These are phyloP conservation scores for Potamilus streckersoni DNA, from an alignment of 1,140 invertebrate genomes.

Conservation along the genomic window DNA sequence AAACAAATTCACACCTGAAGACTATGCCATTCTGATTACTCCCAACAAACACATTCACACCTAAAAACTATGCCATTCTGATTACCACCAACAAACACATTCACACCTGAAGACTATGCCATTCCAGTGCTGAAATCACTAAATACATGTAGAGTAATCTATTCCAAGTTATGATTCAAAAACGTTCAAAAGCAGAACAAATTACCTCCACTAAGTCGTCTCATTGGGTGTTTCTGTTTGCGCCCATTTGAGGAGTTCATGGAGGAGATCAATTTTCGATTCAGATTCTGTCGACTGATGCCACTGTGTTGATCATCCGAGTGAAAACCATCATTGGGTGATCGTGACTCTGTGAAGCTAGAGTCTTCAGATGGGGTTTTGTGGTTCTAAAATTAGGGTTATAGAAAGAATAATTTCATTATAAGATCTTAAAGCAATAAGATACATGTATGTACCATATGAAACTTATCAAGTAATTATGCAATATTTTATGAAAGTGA, in stretches of 20 bases:
- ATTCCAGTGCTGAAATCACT: background rate
- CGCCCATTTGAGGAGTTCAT: conserved; percentile 39
- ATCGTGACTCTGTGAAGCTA: conserved; percentile 31
- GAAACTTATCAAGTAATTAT: no score
- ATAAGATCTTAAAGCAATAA: no score
- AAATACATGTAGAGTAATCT: background rate
- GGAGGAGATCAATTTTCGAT: conserved; percentile 52
- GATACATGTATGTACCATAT: no score
- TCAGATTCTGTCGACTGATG: conserved; percentile 50
- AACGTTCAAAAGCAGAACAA: background rate
- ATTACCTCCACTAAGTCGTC: conserved; percentile 52
- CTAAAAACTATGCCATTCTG: no score
- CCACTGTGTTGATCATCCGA: conserved; percentile 37
- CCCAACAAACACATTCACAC: background rate
- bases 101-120: background rate
- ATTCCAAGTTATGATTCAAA: background rate
- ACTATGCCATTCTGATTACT: no score
- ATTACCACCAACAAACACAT: background rate
- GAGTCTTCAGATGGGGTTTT: conserved; percentile 42
- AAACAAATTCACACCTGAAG: no score
- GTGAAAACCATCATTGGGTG: conserved; percentile 24
- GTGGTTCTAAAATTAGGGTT: conserved; percentile 3
- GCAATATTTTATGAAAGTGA: no score
- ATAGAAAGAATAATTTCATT: no score
- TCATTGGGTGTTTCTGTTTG: conserved; percentile 60